Conservation (phyloP, 2,113 vertebrate genomes). For the Ramphastos sulfuratus region DNA sequence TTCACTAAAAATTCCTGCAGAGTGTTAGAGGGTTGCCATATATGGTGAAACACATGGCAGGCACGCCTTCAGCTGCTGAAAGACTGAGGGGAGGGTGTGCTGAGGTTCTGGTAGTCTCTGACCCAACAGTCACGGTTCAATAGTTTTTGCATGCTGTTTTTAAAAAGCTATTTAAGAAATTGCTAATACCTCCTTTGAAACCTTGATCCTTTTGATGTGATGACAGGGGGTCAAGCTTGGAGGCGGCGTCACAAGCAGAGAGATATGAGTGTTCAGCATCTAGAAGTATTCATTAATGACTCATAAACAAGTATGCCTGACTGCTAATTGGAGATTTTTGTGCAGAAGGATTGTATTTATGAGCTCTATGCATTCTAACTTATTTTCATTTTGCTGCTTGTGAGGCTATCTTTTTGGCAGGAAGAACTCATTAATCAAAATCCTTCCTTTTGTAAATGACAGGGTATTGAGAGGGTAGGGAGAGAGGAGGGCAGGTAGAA, state of each 20-base stretch:
- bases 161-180: conserved; percentile 52
- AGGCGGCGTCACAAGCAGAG: conserved; percentile 54
- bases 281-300: conserved; percentile 64
- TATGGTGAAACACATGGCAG: not conserved
- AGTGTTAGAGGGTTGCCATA: not conserved
- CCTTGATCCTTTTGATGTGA: conserved; percentile 59
- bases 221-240: conserved; percentile 53
- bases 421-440: conserved; percentile 48
- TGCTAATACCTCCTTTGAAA: conserved; percentile 45
- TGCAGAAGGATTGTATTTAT: conserved; percentile 40
- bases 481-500: conserved; percentile 34
- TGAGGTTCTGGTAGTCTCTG: conserved; percentile 21
- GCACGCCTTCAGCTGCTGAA: not conserved
- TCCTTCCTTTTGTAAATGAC: conserved; percentile 36
- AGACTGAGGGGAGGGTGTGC: not conserved
- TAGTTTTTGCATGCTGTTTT: not conserved
- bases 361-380: conserved; percentile 2
- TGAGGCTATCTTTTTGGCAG: conserved; percentile 33
- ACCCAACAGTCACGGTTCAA: conserved; percentile 29
- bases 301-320: conserved; percentile 29
- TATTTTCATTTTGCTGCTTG: conserved; percentile 20
- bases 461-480: not conserved
- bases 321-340: conserved; percentile 58
- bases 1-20: not conserved
- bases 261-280: conserved; percentile 57